Percentiles rank a stretch among this genome's conserved stretches.
Conservation (phyloP, 1,140 invertebrate species). For the Orchesella cincta region DNA sequence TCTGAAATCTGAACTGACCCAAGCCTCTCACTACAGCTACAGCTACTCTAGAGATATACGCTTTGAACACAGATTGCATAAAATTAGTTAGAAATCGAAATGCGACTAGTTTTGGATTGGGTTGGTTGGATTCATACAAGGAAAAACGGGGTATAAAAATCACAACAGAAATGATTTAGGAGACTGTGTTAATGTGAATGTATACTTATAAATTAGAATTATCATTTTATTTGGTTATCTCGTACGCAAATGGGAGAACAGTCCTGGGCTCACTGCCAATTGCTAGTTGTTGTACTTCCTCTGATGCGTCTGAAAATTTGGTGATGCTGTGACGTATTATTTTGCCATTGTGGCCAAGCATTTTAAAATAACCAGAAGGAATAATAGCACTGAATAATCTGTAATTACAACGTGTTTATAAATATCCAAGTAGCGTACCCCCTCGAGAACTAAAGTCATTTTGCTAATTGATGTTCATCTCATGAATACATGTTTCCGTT, state of each 20-base stretch:
- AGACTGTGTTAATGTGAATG: not conserved
- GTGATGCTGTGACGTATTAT: not conserved
- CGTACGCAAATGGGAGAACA: not conserved
- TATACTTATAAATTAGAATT: not conserved
- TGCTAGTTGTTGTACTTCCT: not conserved
- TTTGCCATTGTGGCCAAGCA: not conserved
- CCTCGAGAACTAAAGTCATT: not conserved
- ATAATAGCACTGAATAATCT: not conserved
- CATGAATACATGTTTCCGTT: not conserved
- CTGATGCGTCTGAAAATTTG: constrained; percentile 5
- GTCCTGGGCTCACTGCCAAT: not conserved
- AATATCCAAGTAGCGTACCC: not conserved
- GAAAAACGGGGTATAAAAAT: not conserved
- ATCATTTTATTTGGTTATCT: not conserved
- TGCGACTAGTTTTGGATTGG: not conserved
- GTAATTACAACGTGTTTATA: not conserved
- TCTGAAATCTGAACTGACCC: not conserved
- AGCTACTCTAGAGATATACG: not conserved
- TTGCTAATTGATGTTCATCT: not conserved
- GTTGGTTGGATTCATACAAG: too few relatives aligned
- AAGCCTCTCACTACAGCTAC: not conserved
- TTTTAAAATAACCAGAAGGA: not conserved
- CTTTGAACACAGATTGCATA: not conserved
- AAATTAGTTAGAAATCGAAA: not conserved
- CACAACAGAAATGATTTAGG: not conserved